Conservation (phyloP, 2,888 invertebrate species). For the Noctua fimbriata region DNA sequence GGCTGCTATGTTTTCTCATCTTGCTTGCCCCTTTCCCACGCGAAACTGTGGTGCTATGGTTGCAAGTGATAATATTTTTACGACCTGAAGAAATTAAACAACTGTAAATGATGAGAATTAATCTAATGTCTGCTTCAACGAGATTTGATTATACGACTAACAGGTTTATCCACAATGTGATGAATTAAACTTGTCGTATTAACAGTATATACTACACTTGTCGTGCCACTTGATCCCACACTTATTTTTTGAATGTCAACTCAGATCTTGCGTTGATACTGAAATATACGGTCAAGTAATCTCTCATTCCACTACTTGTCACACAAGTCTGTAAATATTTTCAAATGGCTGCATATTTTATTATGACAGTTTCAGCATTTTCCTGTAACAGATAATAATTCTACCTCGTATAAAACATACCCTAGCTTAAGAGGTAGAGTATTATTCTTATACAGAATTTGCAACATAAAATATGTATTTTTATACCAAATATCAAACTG, state of each 20-base stretch:
- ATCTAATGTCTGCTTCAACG: background rate
- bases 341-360: background rate
- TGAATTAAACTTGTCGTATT: conserved; percentile 3
- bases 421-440: no score
- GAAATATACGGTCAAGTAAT: conserved; percentile 10
- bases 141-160: background rate
- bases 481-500: no score
- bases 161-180: conserved; percentile 5
- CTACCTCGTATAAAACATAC: no score
- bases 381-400: background rate
- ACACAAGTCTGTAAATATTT: background rate
- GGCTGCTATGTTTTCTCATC: conserved; percentile 12
- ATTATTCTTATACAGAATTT: no score
- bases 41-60: conserved; percentile 10
- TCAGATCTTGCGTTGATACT: conserved; percentile 5
- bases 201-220: background rate
- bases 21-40: conserved; percentile 24
- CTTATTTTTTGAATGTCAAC: conserved; percentile 12
- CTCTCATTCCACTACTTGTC: background rate
- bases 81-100: conserved; percentile 5
- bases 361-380: background rate
- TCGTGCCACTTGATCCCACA: background rate
- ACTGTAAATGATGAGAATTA: background rate
- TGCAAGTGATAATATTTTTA: conserved; percentile 26
- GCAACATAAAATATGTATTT: no score